Percentiles rank a stretch among this genome's conserved stretches.
phyloP scores from a whole-genome alignment of 1,140 invertebrate species.

The Frieseomelitta varia region DNA sequence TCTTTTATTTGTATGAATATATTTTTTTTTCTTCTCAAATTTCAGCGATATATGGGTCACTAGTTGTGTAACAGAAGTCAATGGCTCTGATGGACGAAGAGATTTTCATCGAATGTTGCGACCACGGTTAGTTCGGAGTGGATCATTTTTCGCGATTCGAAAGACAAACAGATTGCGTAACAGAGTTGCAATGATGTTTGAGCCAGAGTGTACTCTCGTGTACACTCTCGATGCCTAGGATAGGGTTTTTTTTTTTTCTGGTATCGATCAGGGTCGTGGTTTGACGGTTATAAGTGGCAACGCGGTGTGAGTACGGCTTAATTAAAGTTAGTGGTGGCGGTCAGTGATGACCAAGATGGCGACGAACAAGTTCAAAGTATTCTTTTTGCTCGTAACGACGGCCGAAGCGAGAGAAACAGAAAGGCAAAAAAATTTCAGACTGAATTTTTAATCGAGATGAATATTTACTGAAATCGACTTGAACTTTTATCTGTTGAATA shows the following conservation, averaged over 20 bases:
- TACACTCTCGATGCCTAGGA: neutral
- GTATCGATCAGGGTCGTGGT: slow-evolving; percentile 16
- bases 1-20: neutral
- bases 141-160: neutral
- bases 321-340: slow-evolving; percentile 26
- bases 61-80: neutral
- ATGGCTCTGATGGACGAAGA: neutral
- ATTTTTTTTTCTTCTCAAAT: neutral
- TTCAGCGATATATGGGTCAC: neutral
- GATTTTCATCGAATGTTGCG: neutral
- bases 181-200: neutral
- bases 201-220: neutral
- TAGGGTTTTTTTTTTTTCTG: slow-evolving; percentile 2
- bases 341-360: slow-evolving; percentile 17
- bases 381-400: neutral
- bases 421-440: neutral
- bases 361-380: neutral
- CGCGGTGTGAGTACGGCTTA: slow-evolving; percentile 17
- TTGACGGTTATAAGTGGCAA: slow-evolving; percentile 27
- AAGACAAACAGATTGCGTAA: slow-evolving; percentile 1
- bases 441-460: neutral
- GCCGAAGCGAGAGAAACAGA: neutral
- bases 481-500: neutral
- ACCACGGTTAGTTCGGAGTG: too few species aligned
- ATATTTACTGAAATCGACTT: neutral